phyloP scores from a whole-genome alignment of 2,113 vertebrate genomes.

The Pristiophorus japonicus region DNA sequence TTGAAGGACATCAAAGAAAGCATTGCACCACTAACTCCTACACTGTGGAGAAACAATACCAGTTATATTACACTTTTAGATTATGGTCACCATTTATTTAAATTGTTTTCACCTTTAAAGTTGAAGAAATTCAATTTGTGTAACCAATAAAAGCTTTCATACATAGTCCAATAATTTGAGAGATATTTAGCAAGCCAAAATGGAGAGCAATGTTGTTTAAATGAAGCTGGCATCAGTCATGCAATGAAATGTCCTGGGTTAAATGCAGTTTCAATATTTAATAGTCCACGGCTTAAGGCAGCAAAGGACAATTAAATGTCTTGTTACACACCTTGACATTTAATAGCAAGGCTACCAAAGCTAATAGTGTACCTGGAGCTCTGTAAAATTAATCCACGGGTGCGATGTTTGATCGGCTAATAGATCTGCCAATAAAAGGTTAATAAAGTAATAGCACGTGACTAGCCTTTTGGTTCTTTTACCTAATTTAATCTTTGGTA shows the following conservation, averaged over 20 bases:
- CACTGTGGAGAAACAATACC: background rate
- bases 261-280: conserved; percentile 12
- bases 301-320: conserved; percentile 11
- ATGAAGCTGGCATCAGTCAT: background rate
- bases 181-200: background rate
- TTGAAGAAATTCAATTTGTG: background rate
- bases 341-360: background rate
- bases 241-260: background rate
- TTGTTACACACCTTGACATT: background rate
- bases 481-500: background rate
- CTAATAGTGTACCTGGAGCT: background rate
- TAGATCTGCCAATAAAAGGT: background rate
- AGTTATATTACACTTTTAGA: background rate
- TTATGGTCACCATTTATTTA: background rate
- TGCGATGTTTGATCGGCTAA: background rate
- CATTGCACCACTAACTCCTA: background rate
- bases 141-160: background rate
- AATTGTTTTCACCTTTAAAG: background rate
- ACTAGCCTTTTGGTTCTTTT: background rate
- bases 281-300: background rate
- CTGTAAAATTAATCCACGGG: background rate
- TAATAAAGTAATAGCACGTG: background rate
- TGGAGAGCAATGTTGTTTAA: background rate
- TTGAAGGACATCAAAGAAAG: background rate
- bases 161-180: background rate